phyloP scores from a whole-genome alignment of 2,113 vertebrate genomes.

The Mustelus asterias region DNA sequence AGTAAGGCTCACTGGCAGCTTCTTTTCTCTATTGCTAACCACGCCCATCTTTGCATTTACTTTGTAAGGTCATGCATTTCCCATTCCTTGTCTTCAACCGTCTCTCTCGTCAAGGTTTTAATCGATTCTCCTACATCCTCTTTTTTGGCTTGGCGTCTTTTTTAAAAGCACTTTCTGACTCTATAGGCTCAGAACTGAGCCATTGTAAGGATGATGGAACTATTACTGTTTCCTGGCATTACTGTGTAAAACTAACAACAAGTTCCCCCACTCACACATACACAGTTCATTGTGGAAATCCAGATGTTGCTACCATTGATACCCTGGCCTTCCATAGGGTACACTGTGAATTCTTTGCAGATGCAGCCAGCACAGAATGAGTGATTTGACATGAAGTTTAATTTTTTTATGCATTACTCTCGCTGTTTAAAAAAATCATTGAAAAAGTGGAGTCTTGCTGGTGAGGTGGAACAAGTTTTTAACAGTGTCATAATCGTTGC shows the following conservation, averaged over 20 bases:
- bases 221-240: neutral
- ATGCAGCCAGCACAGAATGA: neutral
- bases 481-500: neutral
- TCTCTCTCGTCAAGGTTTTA: no score
- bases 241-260: no score
- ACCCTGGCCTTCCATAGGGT: neutral
- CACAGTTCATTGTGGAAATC: neutral
- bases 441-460: neutral
- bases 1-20: neutral
- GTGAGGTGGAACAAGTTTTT: neutral
- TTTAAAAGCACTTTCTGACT: no score
- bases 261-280: neutral
- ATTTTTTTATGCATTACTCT: neutral
- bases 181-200: no score
- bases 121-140: no score
- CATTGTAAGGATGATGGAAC: no score
- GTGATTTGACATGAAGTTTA: neutral
- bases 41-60: neutral
- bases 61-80: neutral
- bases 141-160: no score
- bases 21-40: neutral
- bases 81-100: neutral
- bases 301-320: neutral
- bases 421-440: neutral
- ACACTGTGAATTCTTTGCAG: neutral